Evolutionary conservation across 2,797 vertebrate species (phyloP).

Genomic region (Buphagus erythrorhynchus): DNA sequence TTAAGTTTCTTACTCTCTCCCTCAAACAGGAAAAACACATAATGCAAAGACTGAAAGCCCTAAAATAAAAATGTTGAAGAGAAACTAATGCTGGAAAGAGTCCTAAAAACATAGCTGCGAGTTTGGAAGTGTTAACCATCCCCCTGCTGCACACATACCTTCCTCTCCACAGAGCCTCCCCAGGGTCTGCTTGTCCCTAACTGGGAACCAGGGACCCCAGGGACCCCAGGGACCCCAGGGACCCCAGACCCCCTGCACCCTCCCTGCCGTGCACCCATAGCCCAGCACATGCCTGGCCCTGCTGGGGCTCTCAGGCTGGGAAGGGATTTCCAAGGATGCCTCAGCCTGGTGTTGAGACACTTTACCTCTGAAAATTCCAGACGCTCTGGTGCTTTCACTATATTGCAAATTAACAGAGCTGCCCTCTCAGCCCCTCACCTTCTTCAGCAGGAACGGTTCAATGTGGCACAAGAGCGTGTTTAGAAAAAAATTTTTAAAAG

Average conservation of each 20-base stretch:
- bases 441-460: background rate
- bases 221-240: no score
- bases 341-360: background rate
- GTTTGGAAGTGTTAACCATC: constrained; percentile 20
- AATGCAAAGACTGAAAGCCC: constrained; percentile 60
- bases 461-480: background rate
- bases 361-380: background rate
- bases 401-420: background rate
- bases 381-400: background rate
- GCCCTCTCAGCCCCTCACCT: background rate
- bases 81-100: constrained; percentile 53
- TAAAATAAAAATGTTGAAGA: constrained; percentile 67
- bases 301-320: accelerated
- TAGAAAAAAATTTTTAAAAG: background rate
- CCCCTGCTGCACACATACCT: constrained; percentile 47
- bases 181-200: accelerated
- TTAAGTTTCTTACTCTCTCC: constrained; percentile 68
- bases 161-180: background rate
- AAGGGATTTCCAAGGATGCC: background rate
- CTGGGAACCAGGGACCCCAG: accelerated
- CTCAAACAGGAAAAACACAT: constrained; percentile 67
- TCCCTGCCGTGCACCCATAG: background rate
- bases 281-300: accelerated
- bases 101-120: constrained; percentile 29
- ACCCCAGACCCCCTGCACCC: accelerated